These are phyloP conservation scores for Leucoraja erinaceus DNA, from an alignment of 2,113 vertebrate species.

Conservation along the genomic window DNA sequence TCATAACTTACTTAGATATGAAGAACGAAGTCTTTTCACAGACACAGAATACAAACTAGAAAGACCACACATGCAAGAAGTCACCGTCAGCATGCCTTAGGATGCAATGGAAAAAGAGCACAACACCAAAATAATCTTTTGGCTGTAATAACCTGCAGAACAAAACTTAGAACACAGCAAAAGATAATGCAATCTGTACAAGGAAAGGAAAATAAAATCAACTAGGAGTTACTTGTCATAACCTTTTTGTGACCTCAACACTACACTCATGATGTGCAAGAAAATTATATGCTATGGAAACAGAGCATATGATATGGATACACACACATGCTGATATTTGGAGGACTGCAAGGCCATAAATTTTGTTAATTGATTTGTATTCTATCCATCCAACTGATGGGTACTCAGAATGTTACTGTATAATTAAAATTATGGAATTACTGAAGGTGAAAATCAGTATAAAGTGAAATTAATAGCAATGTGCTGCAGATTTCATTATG, in stretches of 20 bases:
- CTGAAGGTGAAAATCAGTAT: background rate
- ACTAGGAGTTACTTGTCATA: background rate
- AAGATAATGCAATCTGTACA: background rate
- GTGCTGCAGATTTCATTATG: no score
- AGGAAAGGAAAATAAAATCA: background rate
- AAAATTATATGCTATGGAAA: background rate
- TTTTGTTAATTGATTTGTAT: background rate
- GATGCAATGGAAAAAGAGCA: conserved; percentile 65
- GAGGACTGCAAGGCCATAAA: background rate
- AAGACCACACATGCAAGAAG: conserved; percentile 70
- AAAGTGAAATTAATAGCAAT: background rate
- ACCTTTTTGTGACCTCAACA: background rate
- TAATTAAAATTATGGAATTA: no score
- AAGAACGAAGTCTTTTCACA: conserved; percentile 81
- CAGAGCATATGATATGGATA: background rate
- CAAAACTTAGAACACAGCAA: conserved; percentile 18
- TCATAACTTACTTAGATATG: conserved; percentile 81
- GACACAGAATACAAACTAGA: conserved; percentile 73
- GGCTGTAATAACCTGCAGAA: background rate
- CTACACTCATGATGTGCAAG: background rate
- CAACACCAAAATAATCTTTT: conserved; percentile 56
- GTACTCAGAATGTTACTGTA: background rate
- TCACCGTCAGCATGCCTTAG: conserved; percentile 72
- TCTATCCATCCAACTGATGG: background rate
- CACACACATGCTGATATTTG: background rate